Conservation (phyloP, 2,797 vertebrate genomes). For the Eptatretus atami region DNA sequence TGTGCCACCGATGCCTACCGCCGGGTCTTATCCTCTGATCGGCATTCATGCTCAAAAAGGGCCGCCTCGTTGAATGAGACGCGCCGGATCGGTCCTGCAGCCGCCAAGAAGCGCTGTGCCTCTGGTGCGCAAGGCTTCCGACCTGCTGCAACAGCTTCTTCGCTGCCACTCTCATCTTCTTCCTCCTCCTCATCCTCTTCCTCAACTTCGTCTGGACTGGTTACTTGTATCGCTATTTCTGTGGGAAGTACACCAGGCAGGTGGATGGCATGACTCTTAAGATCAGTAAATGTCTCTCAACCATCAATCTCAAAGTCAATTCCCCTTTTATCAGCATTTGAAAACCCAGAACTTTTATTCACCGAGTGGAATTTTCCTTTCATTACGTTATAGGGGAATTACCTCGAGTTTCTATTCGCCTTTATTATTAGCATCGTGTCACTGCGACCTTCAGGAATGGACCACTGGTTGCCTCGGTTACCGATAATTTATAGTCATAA, state of each 20-base stretch:
- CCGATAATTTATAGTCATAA: too few species aligned
- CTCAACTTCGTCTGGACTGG: background rate
- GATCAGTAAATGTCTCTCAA: too few species aligned
- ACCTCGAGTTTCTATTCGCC: too few species aligned
- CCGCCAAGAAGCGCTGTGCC: conserved; percentile 61
- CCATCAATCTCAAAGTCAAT: too few species aligned
- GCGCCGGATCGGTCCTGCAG: conserved; percentile 39
- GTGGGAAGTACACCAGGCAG: background rate
- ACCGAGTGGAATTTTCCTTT: too few species aligned
- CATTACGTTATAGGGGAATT: too few species aligned
- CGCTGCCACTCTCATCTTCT: background rate
- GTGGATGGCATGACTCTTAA: too few species aligned
- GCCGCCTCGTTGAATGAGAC: conserved; percentile 93
- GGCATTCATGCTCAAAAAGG: conserved; percentile 55
- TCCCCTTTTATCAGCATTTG: too few species aligned
- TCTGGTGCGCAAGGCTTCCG: conserved; percentile 24
- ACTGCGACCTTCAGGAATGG: too few species aligned
- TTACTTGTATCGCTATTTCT: conserved; percentile 3
- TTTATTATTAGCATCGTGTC: too few species aligned
- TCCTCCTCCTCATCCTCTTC: background rate
- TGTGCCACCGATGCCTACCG: conserved; percentile 20
- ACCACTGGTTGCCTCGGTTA: too few species aligned
- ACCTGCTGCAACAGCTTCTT: background rate
- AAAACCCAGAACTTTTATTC: too few species aligned
- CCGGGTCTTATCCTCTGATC: conserved; percentile 61